Evolutionary conservation across 2,888 invertebrate genomes (phyloP), one percentile per base, ranked within the genome.

Genomic region (Dusona sp.): DNA sequence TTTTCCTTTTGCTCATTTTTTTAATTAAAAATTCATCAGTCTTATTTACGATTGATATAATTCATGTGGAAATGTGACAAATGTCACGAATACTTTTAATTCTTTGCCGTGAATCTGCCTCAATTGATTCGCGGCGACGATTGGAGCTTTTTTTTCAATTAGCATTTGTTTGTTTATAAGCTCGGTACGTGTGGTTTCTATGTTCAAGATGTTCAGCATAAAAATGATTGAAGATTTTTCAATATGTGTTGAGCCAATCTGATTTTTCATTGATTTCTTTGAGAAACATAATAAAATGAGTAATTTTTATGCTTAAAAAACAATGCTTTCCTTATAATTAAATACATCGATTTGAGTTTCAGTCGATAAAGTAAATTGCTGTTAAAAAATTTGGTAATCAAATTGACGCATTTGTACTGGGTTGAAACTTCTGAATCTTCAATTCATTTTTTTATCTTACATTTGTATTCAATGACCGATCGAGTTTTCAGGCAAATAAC

Each of bases 111-210:
- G n/a, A n/a, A n/a, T 80, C 36, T 36, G 19, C n/a, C n/a, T 19
- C n/a, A 25, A 64, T 80, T 33, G 45, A 13, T 38, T 65, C 13
- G 22, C 29, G n/a, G n/a, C 3, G 25, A 61, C 36, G 3, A 45
- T n/a, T 1, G 9, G 33, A 80, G 19, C 25, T 48, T 48, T 19
- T 19, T 51, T 80, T 80, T 11, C 70, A 73, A 73, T 80, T 80
- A 51, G 9, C 22, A 19, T 51, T 36, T 64, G 65, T 73, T 36
- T 38, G 16, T 48, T 19, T 19, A 29, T 45, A n/a, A 51, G 6
- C 38, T n/a, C 11, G 19, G 11, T 80, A 70, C 79, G 73, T 75
- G 74, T 67, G n/a, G 25, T 74, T 74, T 73, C 42, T n/a, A 48
- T 8, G n/a, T 57, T 11, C 45, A 16, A 22, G 22, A 7, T 57